phyloP scores from a whole-genome alignment of 2,888 invertebrate genomes.

The Mythimna ferrago region DNA sequence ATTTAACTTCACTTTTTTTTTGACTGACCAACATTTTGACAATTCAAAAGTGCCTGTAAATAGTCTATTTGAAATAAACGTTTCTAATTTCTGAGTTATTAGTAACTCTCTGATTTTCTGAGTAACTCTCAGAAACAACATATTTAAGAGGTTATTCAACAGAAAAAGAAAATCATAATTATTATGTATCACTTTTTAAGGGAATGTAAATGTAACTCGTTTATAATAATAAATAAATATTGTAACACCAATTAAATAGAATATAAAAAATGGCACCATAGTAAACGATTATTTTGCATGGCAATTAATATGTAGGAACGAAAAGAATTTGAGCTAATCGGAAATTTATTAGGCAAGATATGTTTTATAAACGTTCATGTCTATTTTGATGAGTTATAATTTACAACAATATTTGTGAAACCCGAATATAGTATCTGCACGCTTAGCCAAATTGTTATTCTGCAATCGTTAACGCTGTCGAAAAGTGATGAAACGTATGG shows the following conservation, averaged over 20 bases:
- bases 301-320: constrained; percentile 54
- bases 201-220: constrained; percentile 16
- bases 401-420: too few relatives aligned
- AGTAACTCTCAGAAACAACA: background rate
- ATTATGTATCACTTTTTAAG: background rate
- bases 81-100: too few relatives aligned
- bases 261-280: constrained; percentile 61
- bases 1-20: too few relatives aligned
- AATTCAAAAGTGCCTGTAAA: too few relatives aligned
- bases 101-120: too few relatives aligned
- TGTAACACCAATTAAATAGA: constrained; percentile 44
- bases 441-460: too few relatives aligned
- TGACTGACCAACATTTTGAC: too few relatives aligned
- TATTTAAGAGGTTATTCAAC: background rate
- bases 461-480: too few relatives aligned
- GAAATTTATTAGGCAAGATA: constrained; percentile 12
- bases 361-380: background rate
- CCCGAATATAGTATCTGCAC: too few relatives aligned
- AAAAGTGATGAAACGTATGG: too few relatives aligned
- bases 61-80: too few relatives aligned
- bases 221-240: constrained; percentile 3
- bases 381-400: background rate
- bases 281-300: constrained; percentile 50
- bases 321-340: constrained; percentile 13
- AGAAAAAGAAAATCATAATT: background rate